Conservation (phyloP, 2,888 invertebrate genomes). For the Gisinianus flammeolus region DNA sequence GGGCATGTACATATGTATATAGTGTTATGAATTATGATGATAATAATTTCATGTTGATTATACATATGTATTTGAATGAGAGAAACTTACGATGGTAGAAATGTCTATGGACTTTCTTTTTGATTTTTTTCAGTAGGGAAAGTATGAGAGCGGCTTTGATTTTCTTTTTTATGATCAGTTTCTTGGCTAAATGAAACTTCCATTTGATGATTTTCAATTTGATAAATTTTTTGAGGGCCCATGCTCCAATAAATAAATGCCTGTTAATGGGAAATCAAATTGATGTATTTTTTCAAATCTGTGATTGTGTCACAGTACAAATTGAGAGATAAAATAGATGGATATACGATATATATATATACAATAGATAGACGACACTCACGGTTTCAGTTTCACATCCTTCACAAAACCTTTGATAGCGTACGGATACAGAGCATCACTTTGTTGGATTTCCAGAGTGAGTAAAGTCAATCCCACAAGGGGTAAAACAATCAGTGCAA, state of each 20-base stretch:
- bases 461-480: slow-evolving; percentile 25
- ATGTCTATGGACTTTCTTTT: slow-evolving; percentile 27
- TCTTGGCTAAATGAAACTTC: slow-evolving; percentile 54
- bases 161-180: slow-evolving; percentile 49
- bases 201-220: slow-evolving; percentile 54
- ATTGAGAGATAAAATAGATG: too few relatives aligned
- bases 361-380: too few relatives aligned
- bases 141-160: slow-evolving; percentile 25
- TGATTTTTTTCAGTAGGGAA: slow-evolving; percentile 27
- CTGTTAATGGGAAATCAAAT: too few relatives aligned
- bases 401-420: slow-evolving; percentile 55
- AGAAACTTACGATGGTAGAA: not conserved
- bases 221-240: slow-evolving; percentile 57
- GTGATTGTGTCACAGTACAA: too few relatives aligned
- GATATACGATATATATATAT: too few relatives aligned
- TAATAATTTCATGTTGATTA: too few relatives aligned
- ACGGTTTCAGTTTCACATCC: slow-evolving; percentile 51
- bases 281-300: too few relatives aligned
- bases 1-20: too few relatives aligned
- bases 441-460: slow-evolving; percentile 41
- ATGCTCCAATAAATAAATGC: slow-evolving; percentile 52
- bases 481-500: slow-evolving; percentile 10
- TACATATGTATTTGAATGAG: too few relatives aligned
- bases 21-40: too few relatives aligned
- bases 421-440: slow-evolving; percentile 52